Evolutionary conservation across 2,113 vertebrate genomes (phyloP).

Genomic region (Vidua chalybeata): DNA sequence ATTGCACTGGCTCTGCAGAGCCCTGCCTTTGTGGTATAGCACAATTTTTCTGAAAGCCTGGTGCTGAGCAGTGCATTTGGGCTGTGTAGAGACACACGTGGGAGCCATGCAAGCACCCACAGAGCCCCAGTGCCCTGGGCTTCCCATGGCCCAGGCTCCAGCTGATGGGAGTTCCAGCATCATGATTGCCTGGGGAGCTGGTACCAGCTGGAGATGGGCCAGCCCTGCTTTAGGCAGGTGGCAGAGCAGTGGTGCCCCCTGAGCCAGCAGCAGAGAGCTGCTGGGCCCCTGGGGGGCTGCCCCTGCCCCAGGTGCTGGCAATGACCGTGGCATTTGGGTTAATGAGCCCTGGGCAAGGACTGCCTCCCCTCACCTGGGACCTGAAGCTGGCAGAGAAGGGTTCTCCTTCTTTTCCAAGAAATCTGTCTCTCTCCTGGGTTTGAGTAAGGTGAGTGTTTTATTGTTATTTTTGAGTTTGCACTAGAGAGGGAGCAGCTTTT

Average conservation of each 20-base stretch:
- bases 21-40: background rate
- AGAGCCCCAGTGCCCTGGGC: too few relatives aligned
- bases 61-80: background rate
- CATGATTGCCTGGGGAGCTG: accelerated
- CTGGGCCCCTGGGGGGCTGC: accelerated
- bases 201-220: accelerated
- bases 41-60: background rate
- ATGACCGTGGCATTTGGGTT: accelerated
- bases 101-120: background rate
- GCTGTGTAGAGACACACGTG: background rate
- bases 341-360: accelerated
- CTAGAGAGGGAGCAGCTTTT: accelerated
- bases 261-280: accelerated
- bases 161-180: background rate
- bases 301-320: background rate
- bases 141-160: background rate
- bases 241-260: background rate
- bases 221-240: accelerated
- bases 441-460: background rate
- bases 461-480: background rate
- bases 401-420: accelerated
- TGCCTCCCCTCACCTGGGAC: accelerated
- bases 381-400: accelerated
- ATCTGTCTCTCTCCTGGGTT: accelerated
- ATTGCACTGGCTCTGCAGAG: background rate